Base-by-base conservation (phyloP, 2,888 invertebrate species). In the Andrena flavipes region DNA sequence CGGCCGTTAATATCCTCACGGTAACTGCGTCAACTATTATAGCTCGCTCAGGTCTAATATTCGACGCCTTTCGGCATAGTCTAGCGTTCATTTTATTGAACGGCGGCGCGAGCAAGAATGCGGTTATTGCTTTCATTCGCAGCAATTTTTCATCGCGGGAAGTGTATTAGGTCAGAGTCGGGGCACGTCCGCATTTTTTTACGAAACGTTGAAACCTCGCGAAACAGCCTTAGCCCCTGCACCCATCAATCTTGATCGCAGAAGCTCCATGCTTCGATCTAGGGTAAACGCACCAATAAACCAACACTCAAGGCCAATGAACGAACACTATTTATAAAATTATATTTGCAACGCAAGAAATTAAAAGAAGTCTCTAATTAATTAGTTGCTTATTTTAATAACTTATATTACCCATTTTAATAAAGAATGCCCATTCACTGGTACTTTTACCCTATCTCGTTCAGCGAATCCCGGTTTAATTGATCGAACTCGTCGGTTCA, bases 61-160 rank as follows among this genome's bases (percentile, higher is more conserved):
- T 80, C 74, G 80, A 75, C 67, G 80, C 33, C 64, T 70, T 80
- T 80, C 67, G 59, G 77, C 67, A 23, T n/a, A 23, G 51, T 16
- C 69, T 54, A 74, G 69, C 64, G 64, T 51, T 51, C 60, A 42
- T 56, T 81, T 81, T 74, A 81, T 81, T 74, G 79, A 78, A 67
- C 29, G 67, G 5, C 20, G 8, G 6, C 51, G 54, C 65, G 77
- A 29, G 65, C 33, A 63, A 35, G 80, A 72, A 80, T 67, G 78
- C 68, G 73, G 78, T 62, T 76, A 74, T 78, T 74, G 74, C 78
- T 68, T 74, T 54, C 63, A 62, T 63, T 68, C 75, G 63, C 2
- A 29, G 78, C 78, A 69, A 78, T 78, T 75, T 78, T 78, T 78
- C 78, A 78, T 78, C 74, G 33, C 42, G 1, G n/a, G 33, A 10